Base-by-base conservation (phyloP, 2,888 invertebrate genomes). In the Matsumyia berberina region DNA sequence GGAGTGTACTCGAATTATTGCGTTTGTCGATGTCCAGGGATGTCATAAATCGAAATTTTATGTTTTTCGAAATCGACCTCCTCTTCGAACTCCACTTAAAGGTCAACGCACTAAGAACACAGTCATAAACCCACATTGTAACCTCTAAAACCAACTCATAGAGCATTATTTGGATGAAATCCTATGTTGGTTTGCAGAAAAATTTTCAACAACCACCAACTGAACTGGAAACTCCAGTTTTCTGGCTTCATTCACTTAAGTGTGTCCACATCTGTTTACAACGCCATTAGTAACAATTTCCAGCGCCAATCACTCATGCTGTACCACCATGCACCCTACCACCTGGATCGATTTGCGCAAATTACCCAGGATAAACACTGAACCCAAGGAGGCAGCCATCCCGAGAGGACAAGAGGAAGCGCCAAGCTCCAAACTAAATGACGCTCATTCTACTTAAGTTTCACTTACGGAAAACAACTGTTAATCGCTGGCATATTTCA, bases 401-500 rank as follows among this genome's bases (percentile, higher is more conserved):
- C 42, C 3, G 8, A 37, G 37, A 58, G 37, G 35, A 31, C 35
- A 9, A 37, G 29, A 57, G 53, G 42, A 12, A 67, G 51, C 72
- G 58, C 58, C 78, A 49, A 62, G 51, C 73, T 83, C 37, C 74
- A 66, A 64, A 73, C 83, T 76, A 80, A 85, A 85, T 85, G 85
- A 80, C 80, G 74, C 79, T 80, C 80, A 85, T 85, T 80, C 85
- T 85, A 85, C 85, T 85, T 85, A 85, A 85, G 85, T 85, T 85
- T 85, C 85, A 85, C 85, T 85, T 85, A 85, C 85, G 70, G 69
- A 80, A 85, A 85, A 85, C 85, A 85, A 85, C 85, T 85, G 85
- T 85, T 85, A 85, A 85, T 85, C 85, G 85, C 69, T n/a, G 80
- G 74, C 46, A 80, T 85, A 85, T 85, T 85, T 85, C 85, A 85